Percentiles rank a stretch among this genome's conserved stretches.
phyloP scores from a whole-genome alignment of 2,888 invertebrate genomes.

The Galerucella calmariensis region DNA sequence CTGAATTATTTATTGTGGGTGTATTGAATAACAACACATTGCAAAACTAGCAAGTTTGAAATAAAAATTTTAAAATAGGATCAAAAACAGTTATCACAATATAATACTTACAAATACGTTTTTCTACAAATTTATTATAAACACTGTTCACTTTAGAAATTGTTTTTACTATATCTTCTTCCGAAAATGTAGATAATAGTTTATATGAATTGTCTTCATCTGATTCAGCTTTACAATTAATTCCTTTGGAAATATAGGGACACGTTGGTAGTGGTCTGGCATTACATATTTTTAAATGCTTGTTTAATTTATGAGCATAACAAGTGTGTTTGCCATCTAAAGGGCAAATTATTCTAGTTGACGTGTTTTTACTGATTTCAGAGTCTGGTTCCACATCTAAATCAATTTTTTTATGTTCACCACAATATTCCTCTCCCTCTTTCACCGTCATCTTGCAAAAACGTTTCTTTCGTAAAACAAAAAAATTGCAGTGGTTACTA shows the following conservation, averaged over 20 bases:
- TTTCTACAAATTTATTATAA: constrained; percentile 54
- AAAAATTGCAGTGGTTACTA: constrained; percentile 68
- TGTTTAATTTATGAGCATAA: constrained; percentile 74
- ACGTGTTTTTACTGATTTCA: constrained; percentile 43
- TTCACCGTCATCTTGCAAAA: constrained; percentile 81
- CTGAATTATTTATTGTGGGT: not conserved
- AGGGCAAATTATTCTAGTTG: constrained; percentile 75
- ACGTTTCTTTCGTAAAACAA: constrained; percentile 77
- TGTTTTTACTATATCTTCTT: constrained; percentile 61
- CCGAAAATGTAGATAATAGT: constrained; percentile 63
- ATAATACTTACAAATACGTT: constrained; percentile 5
- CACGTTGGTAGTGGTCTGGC: constrained; percentile 69
- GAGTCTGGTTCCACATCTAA: constrained; percentile 57
- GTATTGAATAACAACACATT: too few relatives aligned
- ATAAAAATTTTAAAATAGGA: not conserved
- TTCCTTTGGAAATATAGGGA: constrained; percentile 68
- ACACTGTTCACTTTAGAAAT: constrained; percentile 65
- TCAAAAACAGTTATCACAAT: not conserved
- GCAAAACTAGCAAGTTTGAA: too few relatives aligned
- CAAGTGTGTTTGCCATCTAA: constrained; percentile 79
- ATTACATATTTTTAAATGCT: constrained; percentile 80
- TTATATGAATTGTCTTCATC: constrained; percentile 46
- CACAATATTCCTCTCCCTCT: constrained; percentile 76
- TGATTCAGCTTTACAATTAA: constrained; percentile 62
- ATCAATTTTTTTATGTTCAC: constrained; percentile 69